A percentile compares a stretch with the other conserved stretches of the same genome.
Conservation (phyloP, 2,113 vertebrate species). For the Aldabrachelys gigantea region DNA sequence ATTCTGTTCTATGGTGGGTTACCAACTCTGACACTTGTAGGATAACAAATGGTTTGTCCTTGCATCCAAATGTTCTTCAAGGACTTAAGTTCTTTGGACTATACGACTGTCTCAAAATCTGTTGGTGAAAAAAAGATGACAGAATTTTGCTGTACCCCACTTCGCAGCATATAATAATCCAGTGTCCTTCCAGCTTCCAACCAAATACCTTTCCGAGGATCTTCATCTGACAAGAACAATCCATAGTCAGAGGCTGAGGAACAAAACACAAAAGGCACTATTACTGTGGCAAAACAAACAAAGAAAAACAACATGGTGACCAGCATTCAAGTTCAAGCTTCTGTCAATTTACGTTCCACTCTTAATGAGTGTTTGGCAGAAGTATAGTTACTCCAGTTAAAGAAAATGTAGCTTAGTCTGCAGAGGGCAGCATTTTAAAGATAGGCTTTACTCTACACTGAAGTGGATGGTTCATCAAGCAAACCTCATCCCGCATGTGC, state of each 20-base stretch:
- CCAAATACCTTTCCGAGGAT: constrained; percentile 99
- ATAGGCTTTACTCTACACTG: background rate
- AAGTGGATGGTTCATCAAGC: background rate
- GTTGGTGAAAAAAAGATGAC: background rate
- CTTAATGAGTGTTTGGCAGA: background rate
- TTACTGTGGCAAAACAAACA: background rate
- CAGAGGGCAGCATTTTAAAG: background rate
- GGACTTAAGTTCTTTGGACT: background rate
- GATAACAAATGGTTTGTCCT: background rate
- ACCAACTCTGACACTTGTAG: background rate
- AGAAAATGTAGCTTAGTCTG: background rate
- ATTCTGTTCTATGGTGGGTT: background rate
- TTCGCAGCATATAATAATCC: constrained; percentile 99
- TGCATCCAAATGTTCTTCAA: background rate
- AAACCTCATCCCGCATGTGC: background rate
- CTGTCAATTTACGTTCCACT: background rate
- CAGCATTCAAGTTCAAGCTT: background rate
- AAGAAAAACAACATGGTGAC: background rate
- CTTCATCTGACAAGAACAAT: constrained; percentile 96
- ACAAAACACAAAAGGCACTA: constrained; percentile 34
- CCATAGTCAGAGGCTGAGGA: constrained; percentile 96
- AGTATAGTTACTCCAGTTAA: background rate
- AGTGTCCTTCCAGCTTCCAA: constrained; percentile 95
- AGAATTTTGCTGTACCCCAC: constrained; percentile 85
- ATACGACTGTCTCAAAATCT: rapidly evolving